Base-by-base conservation (phyloP, 2,797 vertebrate genomes). In the Eleutherodactylus coqui region DNA sequence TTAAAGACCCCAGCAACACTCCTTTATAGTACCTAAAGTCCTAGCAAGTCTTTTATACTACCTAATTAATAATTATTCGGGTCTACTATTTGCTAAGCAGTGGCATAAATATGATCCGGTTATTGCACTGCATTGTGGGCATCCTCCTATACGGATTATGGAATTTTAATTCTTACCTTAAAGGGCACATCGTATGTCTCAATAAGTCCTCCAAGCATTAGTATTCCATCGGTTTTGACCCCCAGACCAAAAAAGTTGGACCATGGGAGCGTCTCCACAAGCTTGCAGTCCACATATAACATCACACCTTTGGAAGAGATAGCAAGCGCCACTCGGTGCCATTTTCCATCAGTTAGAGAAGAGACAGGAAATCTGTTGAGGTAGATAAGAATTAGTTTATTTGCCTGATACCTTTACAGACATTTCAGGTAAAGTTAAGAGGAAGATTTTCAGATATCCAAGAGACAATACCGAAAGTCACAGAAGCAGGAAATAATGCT, bases 201-300 rank as follows among this genome's bases (percentile, higher is more conserved):
- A 0, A 96, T 86, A 83, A 94, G 93, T 77, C 97, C 97, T 43
- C 97, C 97, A 0, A 97, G 24, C 91, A 97, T 89, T 69, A 97
- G 82, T 55, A 97, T 94, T 7, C 96, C 96, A 0, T 97, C 94
- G 0, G 92, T 92, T 88, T 88, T 85, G 89, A 97, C 91, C 49
- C 91, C 94, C 90, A 96, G 91, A 45, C 96, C 95, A 0, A 92
- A 91, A 70, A 95, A 93, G 41, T 92, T 93, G 84, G 91, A 87
- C 97, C 97, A 98, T 86, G 93, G 94, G 47, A 96, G 94, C 0
- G 92, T 95, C 90, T 97, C 96, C 90, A 95, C 90, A 93, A 96
- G 93, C 41, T 90, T 88, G 55, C 97, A 98, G 94, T 98, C 96
- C 91, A 97, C 94, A 0, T 96, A 95, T 80, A 97, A 38, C 0